Evolutionary conservation across 2,888 invertebrate species (phyloP), one percentile per base, ranked within the genome.

Genomic region (Ischnura elegans): DNA sequence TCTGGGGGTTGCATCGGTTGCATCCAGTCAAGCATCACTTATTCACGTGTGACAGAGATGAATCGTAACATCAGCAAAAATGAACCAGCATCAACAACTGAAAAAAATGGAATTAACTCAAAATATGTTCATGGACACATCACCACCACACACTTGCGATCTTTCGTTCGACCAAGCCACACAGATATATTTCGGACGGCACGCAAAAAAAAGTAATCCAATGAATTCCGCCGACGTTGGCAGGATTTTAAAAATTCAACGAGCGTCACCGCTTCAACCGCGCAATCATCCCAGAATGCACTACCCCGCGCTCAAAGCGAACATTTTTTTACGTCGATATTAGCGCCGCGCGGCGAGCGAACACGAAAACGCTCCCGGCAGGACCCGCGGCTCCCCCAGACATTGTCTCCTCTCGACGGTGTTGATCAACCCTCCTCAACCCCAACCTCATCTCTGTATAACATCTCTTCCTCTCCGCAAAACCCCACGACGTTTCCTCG

Each of bases 211-310:
- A 76, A 76, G n/a, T n/a, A 76, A 36, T 36, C 25, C 76, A 36
- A 76, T 76, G 76, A 76, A 76, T 76, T 76, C 16, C 76, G 25
- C 29, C 36, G 76, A 51, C 51, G 8, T 5, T 10, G 51, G 2
- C 36, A 16, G 29, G 76, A 36, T 76, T 76, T 76, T 76, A 76
- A 76, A 76, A 76, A 76, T 76, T 76, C 76, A 76, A 36, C 36
- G 76, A 76, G 76, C 76, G 6, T 36, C 76, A 36, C 76, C 76
- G 16, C 76, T 76, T 76, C 76, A 36, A 51, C 76, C 76, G 36
- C 29, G 6, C 4, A 76, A 13, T 36, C 10, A 36, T 36, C 36
- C 76, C 29, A 29, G 29, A 16, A 76, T 76, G 29, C 76, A 13
- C 76, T 21, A 21, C 76, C n/a, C n/a, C n/a, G 25, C 76, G 76